Evolutionary conservation across 2,888 invertebrate genomes (phyloP).

Genomic region (Mechanitis mazaeus): DNA sequence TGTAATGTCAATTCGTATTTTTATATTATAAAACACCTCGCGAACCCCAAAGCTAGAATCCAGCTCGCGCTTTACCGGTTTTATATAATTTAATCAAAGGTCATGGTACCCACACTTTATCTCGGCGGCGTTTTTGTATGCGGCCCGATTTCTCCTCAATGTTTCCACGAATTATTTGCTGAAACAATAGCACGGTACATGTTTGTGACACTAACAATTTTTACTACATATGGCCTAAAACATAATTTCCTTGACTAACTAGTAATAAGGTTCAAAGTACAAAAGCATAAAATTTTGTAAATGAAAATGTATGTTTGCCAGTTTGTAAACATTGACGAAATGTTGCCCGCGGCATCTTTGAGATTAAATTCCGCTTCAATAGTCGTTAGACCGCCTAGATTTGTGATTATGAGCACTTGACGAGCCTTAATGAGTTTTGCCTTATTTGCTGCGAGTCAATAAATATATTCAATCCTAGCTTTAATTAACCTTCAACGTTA

Average conservation of each 20-base stretch:
- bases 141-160: constrained; percentile 62
- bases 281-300: constrained; percentile 10
- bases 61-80: constrained; percentile 7
- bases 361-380: constrained; percentile 66
- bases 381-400: constrained; percentile 65
- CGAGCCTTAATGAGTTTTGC: constrained; percentile 34
- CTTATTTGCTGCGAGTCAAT: constrained; percentile 13
- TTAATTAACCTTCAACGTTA: constrained; percentile 6
- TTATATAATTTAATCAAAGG: constrained; percentile 23
- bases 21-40: not conserved
- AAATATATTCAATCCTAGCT: constrained; percentile 13
- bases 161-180: constrained; percentile 73
- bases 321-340: constrained; percentile 60
- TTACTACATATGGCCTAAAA: constrained; percentile 15
- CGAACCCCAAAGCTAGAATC: not conserved
- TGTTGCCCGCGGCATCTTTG: constrained; percentile 62
- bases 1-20: too few species aligned
- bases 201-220: constrained; percentile 48
- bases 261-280: constrained; percentile 38
- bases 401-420: constrained; percentile 56
- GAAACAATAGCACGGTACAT: constrained; percentile 67
- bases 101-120: constrained; percentile 45
- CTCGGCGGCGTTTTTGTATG: constrained; percentile 54
- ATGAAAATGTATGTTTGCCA: constrained; percentile 35
- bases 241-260: constrained; percentile 19